These are phyloP conservation scores for Chirona hameri DNA, from an alignment of 2,888 invertebrate species.

Conservation along the genomic window DNA sequence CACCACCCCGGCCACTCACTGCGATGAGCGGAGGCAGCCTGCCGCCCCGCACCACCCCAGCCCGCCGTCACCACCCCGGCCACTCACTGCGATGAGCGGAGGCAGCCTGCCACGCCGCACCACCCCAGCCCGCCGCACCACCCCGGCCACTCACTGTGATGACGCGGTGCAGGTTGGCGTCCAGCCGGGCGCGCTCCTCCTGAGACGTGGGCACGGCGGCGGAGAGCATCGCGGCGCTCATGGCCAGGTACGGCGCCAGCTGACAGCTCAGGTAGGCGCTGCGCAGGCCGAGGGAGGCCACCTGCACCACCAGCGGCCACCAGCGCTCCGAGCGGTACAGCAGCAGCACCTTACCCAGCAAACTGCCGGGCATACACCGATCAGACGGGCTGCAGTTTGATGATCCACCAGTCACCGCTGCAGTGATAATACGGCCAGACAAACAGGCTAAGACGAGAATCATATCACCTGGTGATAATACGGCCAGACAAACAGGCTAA, in stretches of 20 bases:
- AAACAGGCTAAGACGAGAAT: no score
- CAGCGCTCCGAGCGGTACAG: conserved; percentile 88
- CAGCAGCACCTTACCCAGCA: conserved; percentile 41
- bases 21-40: no score
- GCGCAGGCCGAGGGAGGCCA: conserved; percentile 73
- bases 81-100: no score
- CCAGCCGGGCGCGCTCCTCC: neutral
- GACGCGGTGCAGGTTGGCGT: conserved; percentile 1
- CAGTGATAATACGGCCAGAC: no score
- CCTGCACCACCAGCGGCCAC: conserved; percentile 78
- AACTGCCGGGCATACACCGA: neutral
- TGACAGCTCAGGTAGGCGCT: conserved; percentile 60
- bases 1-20: no score
- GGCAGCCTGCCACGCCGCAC: neutral
- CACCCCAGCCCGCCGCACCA: neutral
- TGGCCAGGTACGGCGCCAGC: neutral
- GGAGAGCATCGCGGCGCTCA: neutral
- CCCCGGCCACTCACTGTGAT: neutral
- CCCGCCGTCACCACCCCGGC: no score
- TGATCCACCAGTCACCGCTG: no score
- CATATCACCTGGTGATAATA: no score
- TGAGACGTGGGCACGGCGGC: neutral
- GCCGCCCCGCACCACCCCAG: no score
- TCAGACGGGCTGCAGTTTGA: no score
- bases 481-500: no score